Evolutionary conservation across 2,797 vertebrate species (phyloP).

Genomic region (Periophthalmus magnuspinnatus): DNA sequence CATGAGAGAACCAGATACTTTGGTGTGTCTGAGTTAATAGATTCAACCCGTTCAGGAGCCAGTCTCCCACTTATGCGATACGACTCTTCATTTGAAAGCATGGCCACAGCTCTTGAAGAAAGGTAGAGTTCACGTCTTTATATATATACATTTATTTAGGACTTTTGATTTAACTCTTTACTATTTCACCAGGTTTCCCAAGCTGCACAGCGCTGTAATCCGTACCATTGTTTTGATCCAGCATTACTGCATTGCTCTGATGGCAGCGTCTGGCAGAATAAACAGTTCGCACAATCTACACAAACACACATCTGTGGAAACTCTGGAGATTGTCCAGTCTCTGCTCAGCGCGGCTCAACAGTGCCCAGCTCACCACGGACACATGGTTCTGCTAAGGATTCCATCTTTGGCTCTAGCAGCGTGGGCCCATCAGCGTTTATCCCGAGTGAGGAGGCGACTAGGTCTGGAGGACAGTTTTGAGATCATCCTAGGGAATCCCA

Average conservation of each 20-base stretch:
- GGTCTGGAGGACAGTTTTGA: conserved; percentile 92
- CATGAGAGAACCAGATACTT: conserved; percentile 93
- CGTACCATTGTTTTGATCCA: conserved; percentile 92
- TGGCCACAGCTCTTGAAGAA: conserved; percentile 91
- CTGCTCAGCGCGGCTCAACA: conserved; percentile 86
- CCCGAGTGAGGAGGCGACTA: conserved; percentile 85
- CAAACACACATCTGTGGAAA: conserved; percentile 95
- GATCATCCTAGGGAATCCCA: conserved; percentile 89
- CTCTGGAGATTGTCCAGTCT: conserved; percentile 92
- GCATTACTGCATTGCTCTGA: conserved; percentile 93
- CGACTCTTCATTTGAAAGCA: conserved; percentile 94
- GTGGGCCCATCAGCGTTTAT: conserved; percentile 88
- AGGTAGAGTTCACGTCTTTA: conserved; percentile 74
- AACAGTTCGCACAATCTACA: conserved; percentile 79
- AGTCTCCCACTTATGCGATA: conserved; percentile 91
- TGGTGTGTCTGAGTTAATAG: conserved; percentile 92
- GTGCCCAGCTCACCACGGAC: conserved; percentile 88
- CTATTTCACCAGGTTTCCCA: conserved; percentile 84
- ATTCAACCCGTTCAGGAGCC: conserved; percentile 88
- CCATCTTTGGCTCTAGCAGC: conserved; percentile 88
- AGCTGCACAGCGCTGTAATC: conserved; percentile 94
- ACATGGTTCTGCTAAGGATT: conserved; percentile 95
- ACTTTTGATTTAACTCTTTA: neutral
- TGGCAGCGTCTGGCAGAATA: conserved; percentile 86
- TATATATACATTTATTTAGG: conserved; percentile 5